phyloP scores from a whole-genome alignment of 2,113 vertebrate genomes.

The Nothoprocta perdicaria region DNA sequence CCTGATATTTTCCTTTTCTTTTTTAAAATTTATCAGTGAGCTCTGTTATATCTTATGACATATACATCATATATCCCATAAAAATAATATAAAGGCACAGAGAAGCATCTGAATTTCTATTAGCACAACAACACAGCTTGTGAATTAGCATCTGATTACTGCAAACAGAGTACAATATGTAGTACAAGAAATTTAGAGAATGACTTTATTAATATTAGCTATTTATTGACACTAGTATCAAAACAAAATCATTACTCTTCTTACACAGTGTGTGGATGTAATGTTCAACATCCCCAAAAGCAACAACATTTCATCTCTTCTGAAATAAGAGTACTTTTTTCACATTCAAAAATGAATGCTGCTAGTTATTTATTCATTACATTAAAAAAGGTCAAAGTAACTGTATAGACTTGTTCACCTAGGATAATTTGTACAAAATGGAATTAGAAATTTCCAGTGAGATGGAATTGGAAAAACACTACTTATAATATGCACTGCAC shows the following conservation, averaged over 20 bases:
- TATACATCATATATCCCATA: not conserved
- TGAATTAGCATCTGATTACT: not conserved
- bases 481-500: not conserved
- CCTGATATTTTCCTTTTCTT: not conserved
- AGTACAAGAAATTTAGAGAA: not conserved
- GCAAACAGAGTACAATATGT: not conserved
- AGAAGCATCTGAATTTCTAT: not conserved
- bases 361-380: not conserved
- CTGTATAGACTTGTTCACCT: not conserved
- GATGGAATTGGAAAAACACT: not conserved
- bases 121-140: not conserved
- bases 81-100: not conserved
- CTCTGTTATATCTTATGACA: not conserved
- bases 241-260: not conserved
- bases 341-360: not conserved
- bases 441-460: not conserved
- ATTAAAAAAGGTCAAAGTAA: not conserved
- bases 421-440: not conserved
- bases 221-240: not conserved
- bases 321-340: not conserved
- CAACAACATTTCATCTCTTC: not conserved
- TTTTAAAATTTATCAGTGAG: not conserved
- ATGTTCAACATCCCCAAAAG: not conserved
- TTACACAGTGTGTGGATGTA: not conserved
- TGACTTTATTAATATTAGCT: not conserved